phyloP scores from a whole-genome alignment of 2,888 invertebrate species.

The Beris morrisii region DNA sequence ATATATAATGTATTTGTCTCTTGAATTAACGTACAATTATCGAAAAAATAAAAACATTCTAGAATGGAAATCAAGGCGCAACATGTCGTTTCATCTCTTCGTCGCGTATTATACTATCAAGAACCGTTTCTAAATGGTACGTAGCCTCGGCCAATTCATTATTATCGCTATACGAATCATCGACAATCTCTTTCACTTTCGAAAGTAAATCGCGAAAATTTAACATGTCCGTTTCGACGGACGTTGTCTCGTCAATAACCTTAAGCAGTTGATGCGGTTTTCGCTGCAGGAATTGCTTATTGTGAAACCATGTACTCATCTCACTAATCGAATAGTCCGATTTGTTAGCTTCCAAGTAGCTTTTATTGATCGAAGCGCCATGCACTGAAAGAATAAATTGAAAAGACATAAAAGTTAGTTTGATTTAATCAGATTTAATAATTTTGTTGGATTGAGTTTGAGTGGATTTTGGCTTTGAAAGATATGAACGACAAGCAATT shows the following conservation, averaged over 20 bases:
- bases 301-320: conserved; percentile 53
- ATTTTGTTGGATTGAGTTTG: too few species aligned
- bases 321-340: conserved; percentile 54
- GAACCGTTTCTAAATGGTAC: conserved; percentile 52
- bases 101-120: conserved; percentile 52
- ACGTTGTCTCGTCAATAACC: conserved; percentile 42
- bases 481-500: too few species aligned
- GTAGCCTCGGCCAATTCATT: conserved; percentile 54
- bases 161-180: conserved; percentile 55
- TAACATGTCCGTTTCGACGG: conserved; percentile 51
- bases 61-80: neutral
- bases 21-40: too few species aligned
- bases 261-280: conserved; percentile 23
- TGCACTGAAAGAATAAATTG: conserved; percentile 45
- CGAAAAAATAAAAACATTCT: neutral
- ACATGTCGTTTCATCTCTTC: conserved; percentile 49
- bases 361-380: conserved; percentile 54
- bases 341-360: conserved; percentile 54
- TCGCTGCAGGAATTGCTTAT: conserved; percentile 41
- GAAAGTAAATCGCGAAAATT: conserved; percentile 52
- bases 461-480: too few species aligned
- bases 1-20: neutral
- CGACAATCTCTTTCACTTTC: conserved; percentile 54
- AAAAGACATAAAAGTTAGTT: neutral
- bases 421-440: neutral